Conservation (phyloP, 2,797 vertebrate genomes). For the Poeciliopsis turneri region DNA sequence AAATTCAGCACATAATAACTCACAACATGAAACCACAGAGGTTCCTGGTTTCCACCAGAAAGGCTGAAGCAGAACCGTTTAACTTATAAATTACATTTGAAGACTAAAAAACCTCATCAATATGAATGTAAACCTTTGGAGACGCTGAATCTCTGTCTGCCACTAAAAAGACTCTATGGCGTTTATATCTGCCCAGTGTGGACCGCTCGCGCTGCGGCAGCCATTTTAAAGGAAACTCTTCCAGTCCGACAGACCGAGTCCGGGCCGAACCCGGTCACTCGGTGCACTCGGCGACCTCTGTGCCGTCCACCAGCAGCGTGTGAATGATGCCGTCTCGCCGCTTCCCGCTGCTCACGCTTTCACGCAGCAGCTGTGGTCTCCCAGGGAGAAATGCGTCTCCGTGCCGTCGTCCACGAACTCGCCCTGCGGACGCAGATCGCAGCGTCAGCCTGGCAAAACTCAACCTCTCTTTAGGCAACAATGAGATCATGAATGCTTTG, state of each 20-base stretch:
- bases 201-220: conserved; percentile 6
- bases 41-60: background rate
- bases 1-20: background rate
- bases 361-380: conserved; percentile 91
- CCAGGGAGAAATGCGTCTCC: conserved; percentile 94
- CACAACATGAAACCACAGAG: conserved; percentile 13
- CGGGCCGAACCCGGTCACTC: conserved; percentile 68
- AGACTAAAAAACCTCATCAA: background rate
- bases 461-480: too few relatives aligned
- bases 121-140: conserved; percentile 19
- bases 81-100: conserved; percentile 11
- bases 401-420: conserved; percentile 98
- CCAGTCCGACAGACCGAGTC: background rate
- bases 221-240: conserved; percentile 7
- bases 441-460: background rate
- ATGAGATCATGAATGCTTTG: too few relatives aligned
- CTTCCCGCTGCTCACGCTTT: conserved; percentile 97
- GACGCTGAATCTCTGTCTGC: conserved; percentile 6
- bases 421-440: conserved; percentile 77
- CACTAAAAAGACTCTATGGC: conserved; percentile 25
- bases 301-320: conserved; percentile 90
- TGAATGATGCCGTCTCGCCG: conserved; percentile 95
- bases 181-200: conserved; percentile 8
- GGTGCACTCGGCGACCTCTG: conserved; percentile 86
- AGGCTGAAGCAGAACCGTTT: background rate